These are phyloP conservation scores for Delia radicum DNA, from an alignment of 1,140 invertebrate species.

Conservation along the genomic window DNA sequence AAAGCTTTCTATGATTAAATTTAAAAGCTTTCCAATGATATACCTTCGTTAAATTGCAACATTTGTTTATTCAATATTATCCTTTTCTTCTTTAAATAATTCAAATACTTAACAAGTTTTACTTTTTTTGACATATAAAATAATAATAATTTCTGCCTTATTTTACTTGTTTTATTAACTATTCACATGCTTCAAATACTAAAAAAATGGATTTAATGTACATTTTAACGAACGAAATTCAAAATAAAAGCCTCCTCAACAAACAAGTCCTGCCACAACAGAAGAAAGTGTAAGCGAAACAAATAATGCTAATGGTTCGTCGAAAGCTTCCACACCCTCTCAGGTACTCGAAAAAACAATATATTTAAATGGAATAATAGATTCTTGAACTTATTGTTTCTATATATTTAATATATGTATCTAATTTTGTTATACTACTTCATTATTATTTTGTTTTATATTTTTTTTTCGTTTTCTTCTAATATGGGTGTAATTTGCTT, in stretches of 20 bases:
- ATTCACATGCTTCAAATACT: not conserved
- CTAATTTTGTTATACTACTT: not conserved
- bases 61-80: no score
- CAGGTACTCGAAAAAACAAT: constrained; percentile 30
- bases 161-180: not conserved
- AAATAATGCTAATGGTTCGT: constrained; percentile 27
- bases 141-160: not conserved
- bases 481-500: not conserved
- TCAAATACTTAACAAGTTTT: not conserved
- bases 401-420: not conserved
- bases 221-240: not conserved
- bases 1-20: no score
- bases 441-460: not conserved
- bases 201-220: constrained; percentile 25
- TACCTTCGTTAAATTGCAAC: no score
- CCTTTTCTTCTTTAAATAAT: no score
- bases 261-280: constrained; percentile 31
- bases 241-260: constrained; percentile 26
- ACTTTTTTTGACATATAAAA: not conserved
- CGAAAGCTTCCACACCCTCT: constrained; percentile 32
- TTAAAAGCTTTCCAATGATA: no score
- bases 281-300: constrained; percentile 33
- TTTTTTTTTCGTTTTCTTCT: not conserved
- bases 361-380: not conserved
- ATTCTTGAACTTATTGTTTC: not conserved